Conservation (phyloP, 2,797 vertebrate genomes). For the Epinephelus awoara region DNA sequence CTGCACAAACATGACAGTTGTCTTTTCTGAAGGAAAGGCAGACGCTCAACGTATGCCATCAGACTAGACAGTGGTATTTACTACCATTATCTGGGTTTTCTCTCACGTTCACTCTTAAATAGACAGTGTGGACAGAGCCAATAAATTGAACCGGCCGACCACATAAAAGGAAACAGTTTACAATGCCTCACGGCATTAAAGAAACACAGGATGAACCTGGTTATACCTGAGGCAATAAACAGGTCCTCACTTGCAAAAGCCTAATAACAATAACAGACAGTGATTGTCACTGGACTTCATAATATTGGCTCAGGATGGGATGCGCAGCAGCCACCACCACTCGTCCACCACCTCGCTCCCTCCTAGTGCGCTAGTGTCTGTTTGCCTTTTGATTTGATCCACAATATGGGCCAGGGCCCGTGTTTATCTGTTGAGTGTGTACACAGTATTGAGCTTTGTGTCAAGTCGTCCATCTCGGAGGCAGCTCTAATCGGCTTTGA, state of each 20-base stretch:
- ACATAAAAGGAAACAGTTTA: slow-evolving; percentile 69
- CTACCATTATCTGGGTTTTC: slow-evolving; percentile 69
- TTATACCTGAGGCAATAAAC: slow-evolving; percentile 59
- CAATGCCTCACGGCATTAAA: slow-evolving; percentile 23
- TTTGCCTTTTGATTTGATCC: slow-evolving; percentile 70
- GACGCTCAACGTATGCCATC: slow-evolving; percentile 48
- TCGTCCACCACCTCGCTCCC: background rate
- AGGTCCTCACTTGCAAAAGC: slow-evolving; percentile 37
- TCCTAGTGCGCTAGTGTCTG: slow-evolving; percentile 22
- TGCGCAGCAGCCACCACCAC: background rate
- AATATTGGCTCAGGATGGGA: slow-evolving; percentile 23
- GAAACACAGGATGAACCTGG: slow-evolving; percentile 58
- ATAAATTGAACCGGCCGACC: slow-evolving; percentile 65
- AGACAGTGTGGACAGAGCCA: slow-evolving; percentile 61
- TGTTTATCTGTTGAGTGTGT: slow-evolving; percentile 70
- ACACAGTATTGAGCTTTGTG: slow-evolving; percentile 52
- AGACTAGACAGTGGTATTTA: slow-evolving; percentile 67
- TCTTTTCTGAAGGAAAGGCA: slow-evolving; percentile 23
- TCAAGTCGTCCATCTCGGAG: slow-evolving; percentile 41
- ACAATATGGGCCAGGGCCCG: slow-evolving; percentile 45
- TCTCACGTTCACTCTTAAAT: slow-evolving; percentile 69
- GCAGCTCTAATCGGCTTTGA: slow-evolving; percentile 63
- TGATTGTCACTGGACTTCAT: slow-evolving; percentile 50
- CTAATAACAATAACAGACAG: slow-evolving; percentile 54
- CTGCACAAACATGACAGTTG: slow-evolving; percentile 31